Evolutionary conservation across 1,140 invertebrate species (phyloP), one percentile per base, ranked within the genome.

Genomic region (Eueides isabella): DNA sequence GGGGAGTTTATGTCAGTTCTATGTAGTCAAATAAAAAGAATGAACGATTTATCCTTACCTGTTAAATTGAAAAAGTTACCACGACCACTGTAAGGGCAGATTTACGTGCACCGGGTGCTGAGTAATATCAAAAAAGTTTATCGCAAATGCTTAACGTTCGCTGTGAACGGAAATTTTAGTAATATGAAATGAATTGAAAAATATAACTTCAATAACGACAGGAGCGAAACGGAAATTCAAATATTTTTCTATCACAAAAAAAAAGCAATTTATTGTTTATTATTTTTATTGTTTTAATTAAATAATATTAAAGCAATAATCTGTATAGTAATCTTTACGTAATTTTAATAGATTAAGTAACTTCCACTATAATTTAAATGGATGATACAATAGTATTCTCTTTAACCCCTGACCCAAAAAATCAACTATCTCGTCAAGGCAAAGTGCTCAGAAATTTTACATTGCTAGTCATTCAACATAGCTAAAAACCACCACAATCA

Each of bases 31-130:
- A 91, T 92, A 91, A 91, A 92, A 91, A 92, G 89, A 91, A 90
- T 87, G 86, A 90, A 91, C 89, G 89, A 91, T 92, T 91, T 92
- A 91, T 92, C 85, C 89, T 90, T 90, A 91, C 89, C 89, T 91
- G 89, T 92, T 92, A 92, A 92, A 92, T 92, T 92, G 91, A 92
- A 92, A 92, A 92, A 92, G 89, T 92, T 92, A 77, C 83, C 72
- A 84, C 83, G 85, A 89, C 88, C 84, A 89, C 83, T 88, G 83
- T 85, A 84, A 90, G 89, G 88, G 85, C 83, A 92, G 87, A 89
- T 91, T 92, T 91, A 91, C 88, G 89, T 89, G 88, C 89, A 88
- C 74, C 88, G 83, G 86, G 76, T 88, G 88, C 84, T 88, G 84
- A 89, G 86, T 89, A 91, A 91, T 91, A 91, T 90, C 88, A 91